Evolutionary conservation across 2,888 invertebrate genomes (phyloP).

Genomic region (Cyrtodaria siliqua): DNA sequence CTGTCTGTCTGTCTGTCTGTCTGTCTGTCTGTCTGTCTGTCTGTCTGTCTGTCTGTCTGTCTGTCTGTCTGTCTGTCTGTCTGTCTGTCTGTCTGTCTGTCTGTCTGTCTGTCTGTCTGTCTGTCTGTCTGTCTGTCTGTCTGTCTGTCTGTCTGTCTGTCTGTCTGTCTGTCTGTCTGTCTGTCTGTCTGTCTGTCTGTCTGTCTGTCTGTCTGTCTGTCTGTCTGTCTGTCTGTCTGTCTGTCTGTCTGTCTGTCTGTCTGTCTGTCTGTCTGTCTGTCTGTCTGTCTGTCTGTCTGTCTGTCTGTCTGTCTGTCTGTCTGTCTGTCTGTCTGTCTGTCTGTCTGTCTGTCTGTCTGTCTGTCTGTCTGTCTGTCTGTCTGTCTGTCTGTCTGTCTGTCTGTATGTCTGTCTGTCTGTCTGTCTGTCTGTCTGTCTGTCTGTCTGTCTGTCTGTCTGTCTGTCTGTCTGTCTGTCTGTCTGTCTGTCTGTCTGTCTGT

Average conservation of each 20-base stretch:
- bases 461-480: not conserved
- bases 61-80: conserved; percentile 20
- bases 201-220: not conserved
- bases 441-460: not conserved
- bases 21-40: conserved; percentile 8
- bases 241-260: not conserved
- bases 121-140: not conserved
- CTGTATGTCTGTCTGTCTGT: too few species aligned
- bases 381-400: too few species aligned
- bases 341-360: not conserved
- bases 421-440: not conserved
- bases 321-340: not conserved
- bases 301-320: conserved; percentile 1
- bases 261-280: not conserved
- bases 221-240: not conserved
- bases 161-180: not conserved
- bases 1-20: conserved; percentile 10
- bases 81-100: conserved; percentile 25
- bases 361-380: not conserved
- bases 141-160: not conserved
- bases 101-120: conserved; percentile 31
- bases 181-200: not conserved
- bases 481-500: not conserved
- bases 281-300: conserved; percentile 1
- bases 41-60: conserved; percentile 18